phyloP scores from a whole-genome alignment of 2,113 vertebrate species.

The Regulus satrapa region DNA sequence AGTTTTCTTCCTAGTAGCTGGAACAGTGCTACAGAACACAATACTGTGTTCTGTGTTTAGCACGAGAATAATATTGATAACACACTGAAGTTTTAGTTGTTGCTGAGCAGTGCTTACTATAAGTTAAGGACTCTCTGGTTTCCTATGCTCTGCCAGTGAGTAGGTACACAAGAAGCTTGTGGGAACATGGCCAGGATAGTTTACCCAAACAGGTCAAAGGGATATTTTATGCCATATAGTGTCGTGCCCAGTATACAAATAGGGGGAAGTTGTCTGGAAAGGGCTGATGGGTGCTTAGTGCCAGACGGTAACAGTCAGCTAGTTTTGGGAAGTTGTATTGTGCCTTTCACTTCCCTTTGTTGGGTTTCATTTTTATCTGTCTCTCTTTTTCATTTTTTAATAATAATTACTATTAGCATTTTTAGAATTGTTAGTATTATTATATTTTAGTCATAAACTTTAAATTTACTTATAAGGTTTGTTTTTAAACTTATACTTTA shows the following conservation, averaged over 20 bases:
- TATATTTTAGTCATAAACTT: neutral
- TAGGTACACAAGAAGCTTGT: neutral
- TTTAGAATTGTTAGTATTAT: neutral
- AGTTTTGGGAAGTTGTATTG: neutral
- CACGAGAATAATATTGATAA: neutral
- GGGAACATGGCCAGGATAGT: neutral
- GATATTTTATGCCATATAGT: neutral
- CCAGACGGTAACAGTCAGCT: neutral
- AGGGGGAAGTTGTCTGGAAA: neutral
- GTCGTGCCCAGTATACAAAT: neutral
- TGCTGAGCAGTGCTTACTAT: neutral
- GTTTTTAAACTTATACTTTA: neutral
- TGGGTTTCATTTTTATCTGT: neutral
- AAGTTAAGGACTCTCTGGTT: neutral
- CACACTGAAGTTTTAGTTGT: neutral
- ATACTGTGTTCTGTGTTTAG: neutral
- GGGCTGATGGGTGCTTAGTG: neutral
- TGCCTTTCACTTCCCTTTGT: neutral
- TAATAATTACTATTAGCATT: neutral
- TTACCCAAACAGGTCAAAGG: neutral
- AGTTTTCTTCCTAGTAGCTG: neutral
- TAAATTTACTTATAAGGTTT: neutral
- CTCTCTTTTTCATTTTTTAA: neutral
- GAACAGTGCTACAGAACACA: no score
- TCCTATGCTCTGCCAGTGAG: neutral